These are phyloP conservation scores for Tenebrosternarchus preto DNA, from an alignment of 2,113 vertebrate genomes.

Conservation along the genomic window DNA sequence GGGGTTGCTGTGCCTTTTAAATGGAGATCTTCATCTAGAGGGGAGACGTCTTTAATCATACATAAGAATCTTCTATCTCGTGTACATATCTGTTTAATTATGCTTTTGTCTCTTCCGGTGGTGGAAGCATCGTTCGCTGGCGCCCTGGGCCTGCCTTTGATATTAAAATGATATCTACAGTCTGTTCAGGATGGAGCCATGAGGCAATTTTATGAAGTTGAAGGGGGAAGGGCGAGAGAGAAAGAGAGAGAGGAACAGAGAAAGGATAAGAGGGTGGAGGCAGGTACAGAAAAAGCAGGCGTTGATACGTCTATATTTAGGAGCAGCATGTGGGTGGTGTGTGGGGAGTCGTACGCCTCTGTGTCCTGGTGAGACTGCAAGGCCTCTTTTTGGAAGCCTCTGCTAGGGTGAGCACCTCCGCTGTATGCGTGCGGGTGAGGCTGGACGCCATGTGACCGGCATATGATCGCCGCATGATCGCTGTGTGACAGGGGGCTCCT, in stretches of 20 bases:
- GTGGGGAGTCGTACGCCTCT: slow-evolving; percentile 48
- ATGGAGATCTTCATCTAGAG: slow-evolving; percentile 26
- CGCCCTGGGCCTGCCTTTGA: slow-evolving; percentile 56
- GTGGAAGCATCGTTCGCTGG: slow-evolving; percentile 48
- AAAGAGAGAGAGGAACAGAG: slow-evolving; percentile 14
- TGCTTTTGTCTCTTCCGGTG: slow-evolving; percentile 58
- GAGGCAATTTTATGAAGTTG: slow-evolving; percentile 16
- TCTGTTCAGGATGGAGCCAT: slow-evolving; percentile 32
- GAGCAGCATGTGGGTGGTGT: slow-evolving; percentile 54
- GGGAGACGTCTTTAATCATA: slow-evolving; percentile 42
- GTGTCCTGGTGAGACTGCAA: slow-evolving; percentile 24
- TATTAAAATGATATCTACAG: slow-evolving; percentile 65
- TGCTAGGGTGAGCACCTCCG: slow-evolving; percentile 2
- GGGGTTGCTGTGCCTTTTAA: neutral
- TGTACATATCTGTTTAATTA: slow-evolving; percentile 58
- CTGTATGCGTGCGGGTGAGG: slow-evolving; percentile 13
- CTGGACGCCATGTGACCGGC: neutral
- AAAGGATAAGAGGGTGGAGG: slow-evolving; percentile 5
- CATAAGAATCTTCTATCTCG: slow-evolving; percentile 43
- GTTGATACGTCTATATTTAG: slow-evolving; percentile 65
- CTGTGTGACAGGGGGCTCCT: neutral
- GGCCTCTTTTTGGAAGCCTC: slow-evolving; percentile 1
- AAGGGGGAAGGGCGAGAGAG: neutral
- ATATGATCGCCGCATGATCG: neutral
- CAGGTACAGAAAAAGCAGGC: slow-evolving; percentile 46